Percentiles rank a stretch among this genome's conserved stretches.
These are phyloP conservation scores for Mellilla xanthometata DNA, from an alignment of 2,888 invertebrate genomes.

Conservation along the genomic window DNA sequence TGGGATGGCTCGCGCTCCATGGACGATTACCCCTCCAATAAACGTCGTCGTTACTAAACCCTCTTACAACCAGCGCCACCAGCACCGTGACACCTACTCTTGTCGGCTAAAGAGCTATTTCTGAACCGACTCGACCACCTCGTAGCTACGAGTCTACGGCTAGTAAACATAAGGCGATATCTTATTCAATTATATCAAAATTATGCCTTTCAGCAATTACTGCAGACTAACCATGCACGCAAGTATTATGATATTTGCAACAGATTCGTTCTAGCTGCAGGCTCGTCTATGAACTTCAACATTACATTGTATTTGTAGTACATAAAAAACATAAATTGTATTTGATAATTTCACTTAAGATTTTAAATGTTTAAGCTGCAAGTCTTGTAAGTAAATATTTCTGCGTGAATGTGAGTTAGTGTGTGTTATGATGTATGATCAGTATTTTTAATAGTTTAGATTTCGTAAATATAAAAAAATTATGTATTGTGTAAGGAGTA, in stretches of 20 bases:
- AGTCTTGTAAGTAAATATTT: not conserved
- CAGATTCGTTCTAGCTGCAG: conserved; percentile 27
- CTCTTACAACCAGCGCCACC: conserved; percentile 22
- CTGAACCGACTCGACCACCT: conserved; percentile 2
- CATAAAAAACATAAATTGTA: conserved; percentile 8
- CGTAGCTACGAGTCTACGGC: conserved; percentile 27
- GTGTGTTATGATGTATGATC: too few species aligned
- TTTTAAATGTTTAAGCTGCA: not conserved
- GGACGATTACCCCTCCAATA: conserved; percentile 86
- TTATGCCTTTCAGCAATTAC: too few species aligned
- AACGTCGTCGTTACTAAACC: conserved; percentile 84
- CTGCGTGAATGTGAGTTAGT: not conserved
- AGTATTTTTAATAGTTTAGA: too few species aligned
- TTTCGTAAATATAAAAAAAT: too few species aligned
- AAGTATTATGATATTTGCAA: conserved; percentile 6
- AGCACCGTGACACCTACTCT: not conserved
- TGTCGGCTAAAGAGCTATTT: not conserved
- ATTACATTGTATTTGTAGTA: conserved; percentile 4
- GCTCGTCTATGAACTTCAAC: conserved; percentile 9
- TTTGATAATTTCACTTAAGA: not conserved
- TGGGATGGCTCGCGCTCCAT: conserved; percentile 81
- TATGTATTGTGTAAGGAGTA: too few species aligned
- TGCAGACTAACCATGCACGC: too few species aligned
- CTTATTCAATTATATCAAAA: too few species aligned
- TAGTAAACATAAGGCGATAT: conserved; percentile 28